Conservation (phyloP, 2,113 vertebrate species). For the Actinemys pallida region DNA sequence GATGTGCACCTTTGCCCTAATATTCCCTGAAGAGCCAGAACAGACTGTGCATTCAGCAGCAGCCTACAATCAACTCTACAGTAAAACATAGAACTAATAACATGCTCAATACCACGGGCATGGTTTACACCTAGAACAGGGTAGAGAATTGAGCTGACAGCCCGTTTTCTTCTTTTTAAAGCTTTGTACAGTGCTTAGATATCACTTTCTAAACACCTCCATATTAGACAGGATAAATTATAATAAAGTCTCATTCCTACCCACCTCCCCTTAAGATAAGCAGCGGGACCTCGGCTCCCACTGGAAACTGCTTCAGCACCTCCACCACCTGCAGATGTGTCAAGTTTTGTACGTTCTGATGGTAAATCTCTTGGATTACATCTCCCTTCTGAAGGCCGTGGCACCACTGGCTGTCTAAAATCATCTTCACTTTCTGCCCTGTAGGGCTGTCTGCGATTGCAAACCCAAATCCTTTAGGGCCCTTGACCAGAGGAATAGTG, state of each 20-base stretch:
- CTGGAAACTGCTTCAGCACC: constrained; percentile 95
- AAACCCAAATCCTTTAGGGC: constrained; percentile 96
- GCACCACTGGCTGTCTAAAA: constrained; percentile 98
- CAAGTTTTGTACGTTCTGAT: constrained; percentile 94
- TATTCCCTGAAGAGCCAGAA: not conserved
- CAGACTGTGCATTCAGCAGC: not conserved
- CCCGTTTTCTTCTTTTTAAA: not conserved
- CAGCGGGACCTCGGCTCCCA: constrained; percentile 93
- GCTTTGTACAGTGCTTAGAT: rapidly evolving
- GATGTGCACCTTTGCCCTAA: not conserved
- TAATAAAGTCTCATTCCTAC: not conserved
- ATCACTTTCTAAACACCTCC: not conserved
- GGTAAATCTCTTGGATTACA: constrained; percentile 96
- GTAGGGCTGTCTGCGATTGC: constrained; percentile 95
- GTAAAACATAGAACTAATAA: not conserved
- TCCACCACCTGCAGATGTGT: constrained; percentile 97
- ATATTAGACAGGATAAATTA: not conserved
- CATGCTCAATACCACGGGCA: not conserved
- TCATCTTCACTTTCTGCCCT: constrained; percentile 99
- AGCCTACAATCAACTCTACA: not conserved
- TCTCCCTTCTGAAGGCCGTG: constrained; percentile 96
- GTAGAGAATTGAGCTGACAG: not conserved
- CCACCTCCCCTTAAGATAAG: constrained; percentile 96
- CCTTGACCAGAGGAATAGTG: constrained; percentile 92
- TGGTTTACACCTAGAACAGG: not conserved